Evolutionary conservation across 1,140 invertebrate species (phyloP).

Genomic region (Trichonephila inaurata): DNA sequence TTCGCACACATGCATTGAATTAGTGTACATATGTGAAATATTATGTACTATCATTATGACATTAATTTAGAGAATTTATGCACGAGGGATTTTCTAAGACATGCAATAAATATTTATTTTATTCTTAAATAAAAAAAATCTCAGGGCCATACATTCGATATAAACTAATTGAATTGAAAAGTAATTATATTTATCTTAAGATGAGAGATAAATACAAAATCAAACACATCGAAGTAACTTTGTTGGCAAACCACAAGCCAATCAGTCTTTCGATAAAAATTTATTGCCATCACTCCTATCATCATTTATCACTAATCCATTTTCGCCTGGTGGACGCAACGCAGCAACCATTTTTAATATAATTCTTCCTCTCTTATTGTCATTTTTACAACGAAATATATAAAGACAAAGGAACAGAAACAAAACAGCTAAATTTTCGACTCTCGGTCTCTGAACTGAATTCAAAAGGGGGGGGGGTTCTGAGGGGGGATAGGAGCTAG

Average conservation of each 20-base stretch:
- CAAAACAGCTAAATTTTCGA: conserved; percentile 34
- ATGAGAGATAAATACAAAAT: conserved; percentile 7
- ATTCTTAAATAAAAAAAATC: too few species aligned
- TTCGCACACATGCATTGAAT: too few species aligned
- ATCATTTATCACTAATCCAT: conserved; percentile 10
- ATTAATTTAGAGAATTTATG: too few species aligned
- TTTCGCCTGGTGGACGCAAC: background rate
- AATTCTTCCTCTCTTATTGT: background rate
- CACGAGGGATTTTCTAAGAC: too few species aligned
- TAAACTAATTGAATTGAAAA: too few species aligned
- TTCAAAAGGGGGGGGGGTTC: background rate
- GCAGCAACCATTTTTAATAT: conserved; percentile 13
- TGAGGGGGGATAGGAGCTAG: too few species aligned
- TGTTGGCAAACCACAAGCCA: background rate
- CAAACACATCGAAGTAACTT: background rate
- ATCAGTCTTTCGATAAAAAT: conserved; percentile 18
- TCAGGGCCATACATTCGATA: too few species aligned
- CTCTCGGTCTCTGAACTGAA: conserved; percentile 44
- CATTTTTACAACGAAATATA: conserved; percentile 40
- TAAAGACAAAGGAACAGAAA: conserved; percentile 4
- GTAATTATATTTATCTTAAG: too few species aligned
- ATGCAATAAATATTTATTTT: too few species aligned
- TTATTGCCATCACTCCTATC: background rate
- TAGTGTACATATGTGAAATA: too few species aligned
- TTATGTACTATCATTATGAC: too few species aligned